Base-by-base conservation (phyloP, 2,888 invertebrate species). In the Eilema caniola region DNA sequence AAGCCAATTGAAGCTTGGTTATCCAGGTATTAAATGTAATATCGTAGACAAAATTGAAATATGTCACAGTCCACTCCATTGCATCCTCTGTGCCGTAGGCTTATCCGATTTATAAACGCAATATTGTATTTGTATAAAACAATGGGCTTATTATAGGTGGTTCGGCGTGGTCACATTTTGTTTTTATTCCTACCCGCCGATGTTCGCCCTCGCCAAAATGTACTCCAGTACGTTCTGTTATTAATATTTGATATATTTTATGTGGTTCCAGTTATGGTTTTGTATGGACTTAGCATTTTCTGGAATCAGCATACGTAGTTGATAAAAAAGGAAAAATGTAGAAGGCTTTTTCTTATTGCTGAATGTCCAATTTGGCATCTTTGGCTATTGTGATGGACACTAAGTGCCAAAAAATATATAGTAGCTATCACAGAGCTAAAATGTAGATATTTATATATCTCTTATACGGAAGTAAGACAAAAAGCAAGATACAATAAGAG, bases 81-180 rank as follows among this genome's bases (percentile, higher is more conserved):
- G 67, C 74, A 61, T 56, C 62, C 83, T 3, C 81, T 88, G 89
- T 92, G 78, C 78, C 84, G 85, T 88, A 91, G 89, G 93, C 92
- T 95, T 93, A 94, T 94, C 93, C 90, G 95, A 94, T 95, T 93
- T 95, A 95, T 95, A 95, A 94, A 94, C 91, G 93, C 93, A 95
- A 95, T 95, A 95, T 95, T 93, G 94, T 94, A 95, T 95, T 94
- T 94, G 94, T 95, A 94, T 95, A 93, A 94, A 95, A 95, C 95
- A 95, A 95, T 95, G 90, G 94, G 89, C 95, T 94, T 94, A 95
- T 95, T 95, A 95, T 94, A 91, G 91, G 90, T 93, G 93, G 92
- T 90, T 90, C 89, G 83, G 88, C 90, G 90, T 90, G 91, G 91
- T 85, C 78, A 77, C 81, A 74, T 82, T 83, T 82, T 77, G 78